Conservation (phyloP, 2,888 invertebrate genomes). For the Pseudococcus jackbeardsleyi region DNA sequence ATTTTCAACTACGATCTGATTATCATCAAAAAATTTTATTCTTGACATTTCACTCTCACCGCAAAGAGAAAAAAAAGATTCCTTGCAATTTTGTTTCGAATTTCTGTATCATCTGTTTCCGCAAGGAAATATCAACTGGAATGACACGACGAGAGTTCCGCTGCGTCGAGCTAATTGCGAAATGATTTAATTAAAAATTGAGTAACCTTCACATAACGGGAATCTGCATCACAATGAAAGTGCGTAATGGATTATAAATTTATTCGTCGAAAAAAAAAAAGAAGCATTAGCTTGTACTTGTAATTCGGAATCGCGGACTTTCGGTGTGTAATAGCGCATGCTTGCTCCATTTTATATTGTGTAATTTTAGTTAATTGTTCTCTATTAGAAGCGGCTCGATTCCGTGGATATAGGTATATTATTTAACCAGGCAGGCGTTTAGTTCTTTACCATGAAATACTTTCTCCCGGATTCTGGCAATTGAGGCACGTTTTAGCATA, state of each 20-base stretch:
- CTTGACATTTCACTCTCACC: not conserved
- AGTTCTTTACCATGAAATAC: constrained; percentile 56
- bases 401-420: constrained; percentile 53
- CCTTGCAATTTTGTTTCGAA: not conserved
- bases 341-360: constrained; percentile 42
- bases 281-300: constrained; percentile 25
- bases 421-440: constrained; percentile 57
- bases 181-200: constrained; percentile 53
- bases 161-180: constrained; percentile 33
- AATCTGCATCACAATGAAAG: constrained; percentile 24
- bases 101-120: not conserved
- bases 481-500: constrained; percentile 52
- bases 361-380: constrained; percentile 55
- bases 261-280: constrained; percentile 20
- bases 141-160: not conserved
- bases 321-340: constrained; percentile 14
- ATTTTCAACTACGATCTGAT: not conserved
- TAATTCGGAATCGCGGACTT: constrained; percentile 36
- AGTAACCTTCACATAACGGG: constrained; percentile 44
- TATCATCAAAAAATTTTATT: not conserved
- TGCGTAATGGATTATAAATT: constrained; percentile 27
- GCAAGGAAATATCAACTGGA: not conserved
- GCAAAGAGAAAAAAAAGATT: not conserved
- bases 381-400: constrained; percentile 53
- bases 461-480: constrained; percentile 61